Evolutionary conservation across 1,140 invertebrate species (phyloP).

Genomic region (Anoplophora glabripennis): DNA sequence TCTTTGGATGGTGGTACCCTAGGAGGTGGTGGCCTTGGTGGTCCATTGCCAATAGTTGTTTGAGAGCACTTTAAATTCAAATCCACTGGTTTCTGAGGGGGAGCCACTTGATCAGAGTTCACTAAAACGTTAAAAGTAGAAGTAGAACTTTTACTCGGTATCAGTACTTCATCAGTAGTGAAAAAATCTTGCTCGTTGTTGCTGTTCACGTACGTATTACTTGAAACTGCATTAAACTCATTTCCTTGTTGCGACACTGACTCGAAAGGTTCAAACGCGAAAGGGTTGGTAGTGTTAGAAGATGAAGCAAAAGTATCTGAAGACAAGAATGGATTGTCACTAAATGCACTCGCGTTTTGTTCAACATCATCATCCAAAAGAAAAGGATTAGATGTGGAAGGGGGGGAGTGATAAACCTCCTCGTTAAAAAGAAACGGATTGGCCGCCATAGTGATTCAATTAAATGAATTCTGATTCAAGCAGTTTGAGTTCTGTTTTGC

Average conservation of each 20-base stretch:
- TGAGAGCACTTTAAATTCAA: conserved; percentile 41
- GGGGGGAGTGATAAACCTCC: conserved; percentile 55
- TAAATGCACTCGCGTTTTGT: conserved; percentile 41
- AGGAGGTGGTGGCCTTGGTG: conserved; percentile 50
- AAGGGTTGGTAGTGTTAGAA: conserved; percentile 54
- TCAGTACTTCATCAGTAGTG: neutral
- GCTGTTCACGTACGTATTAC: neutral
- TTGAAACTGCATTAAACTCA: too few relatives aligned
- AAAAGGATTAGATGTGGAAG: conserved; percentile 67
- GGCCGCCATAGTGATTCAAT: conserved; percentile 56
- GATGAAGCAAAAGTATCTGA: conserved; percentile 42
- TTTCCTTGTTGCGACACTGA: conserved; percentile 9
- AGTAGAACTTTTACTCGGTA: neutral
- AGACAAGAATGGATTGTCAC: conserved; percentile 60
- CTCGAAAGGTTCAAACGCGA: conserved; percentile 58
- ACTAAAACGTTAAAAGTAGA: neutral
- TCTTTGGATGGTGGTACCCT: conserved; percentile 62
- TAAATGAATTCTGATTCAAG: conserved; percentile 58
- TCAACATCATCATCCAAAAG: conserved; percentile 57
- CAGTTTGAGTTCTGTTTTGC: conserved; percentile 59
- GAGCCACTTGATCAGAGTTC: neutral
- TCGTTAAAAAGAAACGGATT: conserved; percentile 76
- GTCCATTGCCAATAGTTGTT: conserved; percentile 32
- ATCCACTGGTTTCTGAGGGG: conserved; percentile 44
- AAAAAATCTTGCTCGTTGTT: conserved; percentile 33